Evolutionary conservation across 2,113 vertebrate species (phyloP).

Genomic region (Rhynchopsitta pachyrhyncha): DNA sequence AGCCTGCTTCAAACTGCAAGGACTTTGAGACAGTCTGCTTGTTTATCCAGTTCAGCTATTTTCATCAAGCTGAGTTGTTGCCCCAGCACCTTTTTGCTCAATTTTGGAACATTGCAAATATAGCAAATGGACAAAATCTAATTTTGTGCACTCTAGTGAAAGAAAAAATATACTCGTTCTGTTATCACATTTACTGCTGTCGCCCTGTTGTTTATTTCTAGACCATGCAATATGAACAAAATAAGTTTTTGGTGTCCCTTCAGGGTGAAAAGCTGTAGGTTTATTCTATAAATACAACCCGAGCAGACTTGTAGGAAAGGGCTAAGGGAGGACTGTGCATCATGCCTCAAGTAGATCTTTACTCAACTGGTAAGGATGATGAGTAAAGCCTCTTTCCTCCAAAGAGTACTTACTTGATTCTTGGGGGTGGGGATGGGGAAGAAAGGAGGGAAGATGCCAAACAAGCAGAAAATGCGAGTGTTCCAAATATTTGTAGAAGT

Average conservation of each 20-base stretch:
- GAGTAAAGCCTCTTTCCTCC: neutral
- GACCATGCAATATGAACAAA: neutral
- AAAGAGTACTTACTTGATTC: neutral
- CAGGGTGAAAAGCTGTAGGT: neutral
- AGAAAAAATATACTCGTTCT: neutral
- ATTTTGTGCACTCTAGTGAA: neutral
- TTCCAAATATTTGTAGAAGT: neutral
- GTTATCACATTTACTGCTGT: neutral
- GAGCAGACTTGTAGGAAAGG: neutral
- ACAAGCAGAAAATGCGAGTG: constrained; percentile 8
- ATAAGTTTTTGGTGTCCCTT: neutral
- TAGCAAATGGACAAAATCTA: neutral
- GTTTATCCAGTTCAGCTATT: neutral
- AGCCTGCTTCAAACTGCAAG: neutral
- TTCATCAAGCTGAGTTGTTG: neutral
- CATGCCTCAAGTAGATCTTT: neutral
- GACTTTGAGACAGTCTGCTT: neutral
- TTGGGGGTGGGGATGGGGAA: neutral
- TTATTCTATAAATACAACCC: constrained; percentile 2
- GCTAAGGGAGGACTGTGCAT: neutral
- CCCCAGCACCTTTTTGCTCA: neutral
- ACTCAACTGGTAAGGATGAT: neutral
- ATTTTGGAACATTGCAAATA: neutral
- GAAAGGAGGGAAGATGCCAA: neutral
- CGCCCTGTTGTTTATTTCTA: neutral